Conservation (phyloP, 2,113 vertebrate species). For the Antechinus stuartii region DNA sequence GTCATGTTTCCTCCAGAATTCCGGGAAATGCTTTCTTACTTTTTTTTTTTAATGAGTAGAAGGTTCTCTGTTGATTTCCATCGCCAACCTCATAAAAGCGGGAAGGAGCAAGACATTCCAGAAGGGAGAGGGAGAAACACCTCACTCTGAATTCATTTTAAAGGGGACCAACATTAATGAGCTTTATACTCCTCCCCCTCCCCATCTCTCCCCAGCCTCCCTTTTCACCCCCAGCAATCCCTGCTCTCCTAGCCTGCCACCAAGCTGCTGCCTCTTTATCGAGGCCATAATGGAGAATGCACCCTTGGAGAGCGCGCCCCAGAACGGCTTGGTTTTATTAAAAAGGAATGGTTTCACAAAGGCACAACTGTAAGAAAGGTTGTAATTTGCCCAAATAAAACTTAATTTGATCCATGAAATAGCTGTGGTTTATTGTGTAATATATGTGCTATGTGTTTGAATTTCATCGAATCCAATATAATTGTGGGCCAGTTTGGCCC, state of each 20-base stretch:
- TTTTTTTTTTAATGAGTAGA: conserved; percentile 73
- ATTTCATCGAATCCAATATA: conserved; percentile 90
- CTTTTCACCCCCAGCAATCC: conserved; percentile 31
- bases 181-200: conserved; percentile 61
- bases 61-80: conserved; percentile 67
- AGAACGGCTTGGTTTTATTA: conserved; percentile 89
- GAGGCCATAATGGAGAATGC: conserved; percentile 72
- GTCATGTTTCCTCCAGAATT: conserved; percentile 84
- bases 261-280: conserved; percentile 52
- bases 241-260: conserved; percentile 57
- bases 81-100: conserved; percentile 79
- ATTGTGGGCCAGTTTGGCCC: conserved; percentile 87
- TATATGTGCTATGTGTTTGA: conserved; percentile 89
- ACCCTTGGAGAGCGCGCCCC: conserved; percentile 82
- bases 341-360: conserved; percentile 91
- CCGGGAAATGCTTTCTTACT: conserved; percentile 79
- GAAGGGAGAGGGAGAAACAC: conserved; percentile 60
- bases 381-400: conserved; percentile 91
- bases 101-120: conserved; percentile 70
- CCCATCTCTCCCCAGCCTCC: conserved; percentile 17
- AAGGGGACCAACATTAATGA: conserved; percentile 65
- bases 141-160: conserved; percentile 57
- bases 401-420: conserved; percentile 94
- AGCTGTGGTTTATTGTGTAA: conserved; percentile 94
- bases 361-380: conserved; percentile 89